Conservation (phyloP, 1,140 invertebrate species). For the Sarcophaga peregrina region DNA sequence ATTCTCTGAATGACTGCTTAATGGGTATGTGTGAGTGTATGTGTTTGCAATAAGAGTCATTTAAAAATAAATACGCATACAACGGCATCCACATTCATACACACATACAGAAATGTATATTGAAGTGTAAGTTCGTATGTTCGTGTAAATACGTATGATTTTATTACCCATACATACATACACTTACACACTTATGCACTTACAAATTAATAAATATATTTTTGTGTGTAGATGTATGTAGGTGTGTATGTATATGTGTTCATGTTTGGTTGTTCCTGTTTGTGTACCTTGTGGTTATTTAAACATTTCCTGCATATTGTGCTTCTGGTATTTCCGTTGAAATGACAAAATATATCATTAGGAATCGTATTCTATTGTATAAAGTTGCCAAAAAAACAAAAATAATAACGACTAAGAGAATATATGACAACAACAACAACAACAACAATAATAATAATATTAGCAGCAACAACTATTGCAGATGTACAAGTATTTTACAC, state of each 20-base stretch:
- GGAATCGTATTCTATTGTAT: not conserved
- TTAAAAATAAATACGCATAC: too few species aligned
- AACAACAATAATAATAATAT: not conserved
- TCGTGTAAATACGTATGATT: not conserved
- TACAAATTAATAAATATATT: too few species aligned
- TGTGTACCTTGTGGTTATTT: constrained; percentile 37
- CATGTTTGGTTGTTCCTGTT: not conserved
- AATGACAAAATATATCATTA: constrained; percentile 37
- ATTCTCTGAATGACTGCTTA: too few species aligned
- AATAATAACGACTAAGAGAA: not conserved
- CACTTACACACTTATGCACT: not conserved
- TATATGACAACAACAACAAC: too few species aligned
- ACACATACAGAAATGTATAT: constrained; percentile 2
- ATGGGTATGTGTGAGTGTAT: too few species aligned
- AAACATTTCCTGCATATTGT: constrained; percentile 42
- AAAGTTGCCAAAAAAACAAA: constrained; percentile 26
- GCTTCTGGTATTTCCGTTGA: constrained; percentile 37
- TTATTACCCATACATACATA: not conserved
- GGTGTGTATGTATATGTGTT: not conserved
- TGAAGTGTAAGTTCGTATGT: not conserved
- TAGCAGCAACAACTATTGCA: not conserved
- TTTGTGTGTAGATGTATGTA: not conserved
- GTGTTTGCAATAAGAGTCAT: too few species aligned
- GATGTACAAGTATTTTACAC: not conserved
- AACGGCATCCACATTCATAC: not conserved